phyloP scores from a whole-genome alignment of 1,140 invertebrate genomes.

The Sarcophaga peregrina region DNA sequence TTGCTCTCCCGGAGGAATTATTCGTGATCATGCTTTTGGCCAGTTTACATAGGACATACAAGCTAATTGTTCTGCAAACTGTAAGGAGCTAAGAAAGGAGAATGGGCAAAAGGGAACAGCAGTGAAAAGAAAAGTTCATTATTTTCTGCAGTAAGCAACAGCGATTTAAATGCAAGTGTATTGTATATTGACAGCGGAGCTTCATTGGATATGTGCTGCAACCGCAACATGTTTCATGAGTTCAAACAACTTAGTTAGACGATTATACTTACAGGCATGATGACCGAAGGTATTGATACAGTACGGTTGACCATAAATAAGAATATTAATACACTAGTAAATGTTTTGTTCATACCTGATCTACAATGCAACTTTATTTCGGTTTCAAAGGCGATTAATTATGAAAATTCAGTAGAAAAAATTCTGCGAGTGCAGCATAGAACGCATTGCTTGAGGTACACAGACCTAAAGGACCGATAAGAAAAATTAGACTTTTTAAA shows the following conservation, averaged over 20 bases:
- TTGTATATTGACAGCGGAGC: conserved; percentile 39
- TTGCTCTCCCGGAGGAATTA: conserved; percentile 2
- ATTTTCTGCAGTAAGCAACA: not conserved
- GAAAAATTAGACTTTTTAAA: conserved; percentile 10
- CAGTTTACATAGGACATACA: conserved; percentile 13
- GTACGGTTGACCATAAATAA: conserved; percentile 49
- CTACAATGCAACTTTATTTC: conserved; percentile 39
- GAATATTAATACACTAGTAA: not conserved
- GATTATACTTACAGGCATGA: not conserved
- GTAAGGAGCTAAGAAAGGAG: not conserved
- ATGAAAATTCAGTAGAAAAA: not conserved
- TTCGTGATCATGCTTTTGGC: conserved; percentile 39
- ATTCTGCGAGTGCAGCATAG: not conserved
- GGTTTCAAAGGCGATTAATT: conserved; percentile 22
- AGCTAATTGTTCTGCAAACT: conserved; percentile 28
- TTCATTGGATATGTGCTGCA: conserved; percentile 16
- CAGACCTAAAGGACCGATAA: not conserved
- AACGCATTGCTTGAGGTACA: not conserved
- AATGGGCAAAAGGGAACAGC: not conserved
- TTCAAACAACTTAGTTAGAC: not conserved
- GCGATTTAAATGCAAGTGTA: not conserved
- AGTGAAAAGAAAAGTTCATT: not conserved
- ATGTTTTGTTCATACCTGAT: conserved; percentile 31
- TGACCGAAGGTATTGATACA: conserved; percentile 49
- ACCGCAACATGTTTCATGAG: not conserved